Conservation (phyloP, 2,113 vertebrate species). For the Numenius arquata region DNA sequence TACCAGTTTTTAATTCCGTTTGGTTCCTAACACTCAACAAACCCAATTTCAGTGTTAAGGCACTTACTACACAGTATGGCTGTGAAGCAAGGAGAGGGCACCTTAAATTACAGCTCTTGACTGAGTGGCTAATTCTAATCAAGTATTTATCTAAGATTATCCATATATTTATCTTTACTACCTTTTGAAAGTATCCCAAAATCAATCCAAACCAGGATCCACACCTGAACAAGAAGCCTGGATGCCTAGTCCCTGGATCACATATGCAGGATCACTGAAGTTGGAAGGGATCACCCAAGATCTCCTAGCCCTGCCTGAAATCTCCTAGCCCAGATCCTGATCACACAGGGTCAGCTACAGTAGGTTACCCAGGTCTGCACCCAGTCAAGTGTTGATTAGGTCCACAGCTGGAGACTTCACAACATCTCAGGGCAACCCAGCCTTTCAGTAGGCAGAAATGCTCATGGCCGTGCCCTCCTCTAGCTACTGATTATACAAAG, state of each 20-base stretch:
- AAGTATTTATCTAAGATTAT: background rate
- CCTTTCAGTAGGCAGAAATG: background rate
- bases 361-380: background rate
- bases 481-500: background rate
- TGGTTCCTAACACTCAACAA: background rate
- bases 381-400: background rate
- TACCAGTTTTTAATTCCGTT: background rate
- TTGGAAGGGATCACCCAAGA: background rate
- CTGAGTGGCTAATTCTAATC: background rate
- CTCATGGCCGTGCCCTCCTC: background rate
- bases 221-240: background rate
- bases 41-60: background rate
- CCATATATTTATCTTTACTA: background rate
- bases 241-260: background rate
- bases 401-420: background rate
- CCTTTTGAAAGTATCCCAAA: background rate
- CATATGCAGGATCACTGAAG: background rate
- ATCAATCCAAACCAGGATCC: background rate
- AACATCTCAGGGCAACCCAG: background rate
- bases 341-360: rapidly evolving
- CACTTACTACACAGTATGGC: background rate
- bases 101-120: background rate
- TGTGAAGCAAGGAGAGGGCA: background rate
- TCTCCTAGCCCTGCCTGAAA: background rate
- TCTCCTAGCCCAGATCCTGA: background rate